Conservation (phyloP, 1,140 invertebrate species). For the Hycleus cichorii region DNA sequence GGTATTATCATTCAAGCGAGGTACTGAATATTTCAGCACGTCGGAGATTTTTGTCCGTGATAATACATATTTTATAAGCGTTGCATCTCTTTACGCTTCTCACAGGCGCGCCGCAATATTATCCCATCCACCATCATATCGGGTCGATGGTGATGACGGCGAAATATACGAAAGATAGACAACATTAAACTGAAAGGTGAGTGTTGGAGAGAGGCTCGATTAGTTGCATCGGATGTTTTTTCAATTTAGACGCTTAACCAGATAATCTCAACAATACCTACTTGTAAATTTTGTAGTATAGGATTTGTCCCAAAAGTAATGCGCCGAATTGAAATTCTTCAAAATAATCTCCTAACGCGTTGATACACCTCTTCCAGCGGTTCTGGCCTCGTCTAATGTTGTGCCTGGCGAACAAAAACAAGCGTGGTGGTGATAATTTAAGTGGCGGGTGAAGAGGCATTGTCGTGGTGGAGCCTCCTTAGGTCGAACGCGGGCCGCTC, state of each 20-base stretch:
- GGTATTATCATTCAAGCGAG: slow-evolving; percentile 19
- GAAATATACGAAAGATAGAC: neutral
- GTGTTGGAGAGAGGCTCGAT: neutral
- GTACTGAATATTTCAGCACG: slow-evolving; percentile 37
- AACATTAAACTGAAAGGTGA: neutral
- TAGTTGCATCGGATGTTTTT: slow-evolving; percentile 19
- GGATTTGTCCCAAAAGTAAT: too few relatives aligned
- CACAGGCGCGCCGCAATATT: slow-evolving; percentile 13
- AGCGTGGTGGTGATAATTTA: too few relatives aligned
- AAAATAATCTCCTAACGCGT: too few relatives aligned
- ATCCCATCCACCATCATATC: neutral
- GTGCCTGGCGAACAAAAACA: too few relatives aligned
- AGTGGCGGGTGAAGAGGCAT: too few relatives aligned
- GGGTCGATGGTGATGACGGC: slow-evolving; percentile 2
- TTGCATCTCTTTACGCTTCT: slow-evolving; percentile 25
- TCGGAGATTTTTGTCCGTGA: slow-evolving; percentile 39
- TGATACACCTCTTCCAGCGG: too few relatives aligned
- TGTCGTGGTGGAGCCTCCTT: too few relatives aligned
- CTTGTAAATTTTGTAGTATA: too few relatives aligned
- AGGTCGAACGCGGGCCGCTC: too few relatives aligned
- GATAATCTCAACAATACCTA: too few relatives aligned
- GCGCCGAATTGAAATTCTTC: too few relatives aligned
- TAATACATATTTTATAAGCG: slow-evolving; percentile 39
- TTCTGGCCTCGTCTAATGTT: too few relatives aligned
- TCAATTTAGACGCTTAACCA: neutral